Base-by-base conservation (phyloP, 2,888 invertebrate species). In the Steinernema carpocapsae region DNA sequence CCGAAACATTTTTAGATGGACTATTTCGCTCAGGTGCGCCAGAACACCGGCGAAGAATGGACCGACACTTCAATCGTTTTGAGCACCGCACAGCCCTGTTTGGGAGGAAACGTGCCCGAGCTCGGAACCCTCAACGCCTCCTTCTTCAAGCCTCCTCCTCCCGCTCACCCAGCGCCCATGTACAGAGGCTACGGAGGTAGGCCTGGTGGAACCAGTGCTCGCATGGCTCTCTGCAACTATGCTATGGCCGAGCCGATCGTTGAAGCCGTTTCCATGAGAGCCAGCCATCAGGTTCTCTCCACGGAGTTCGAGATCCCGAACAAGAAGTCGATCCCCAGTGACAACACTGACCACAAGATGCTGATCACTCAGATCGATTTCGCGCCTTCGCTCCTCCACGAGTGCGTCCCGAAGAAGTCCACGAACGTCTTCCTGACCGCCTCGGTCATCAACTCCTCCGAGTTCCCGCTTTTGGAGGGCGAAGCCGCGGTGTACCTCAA, bases 11-110 rank as follows among this genome's bases (percentile, higher is more conserved):
- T 78, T 64, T 73, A 82, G 80, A 80, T 89, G 26, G 78, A 83
- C 71, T 88, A 89, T 80, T 87, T 84, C 79, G 88, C 87, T 4
- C 75, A 87, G 74, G 86, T 89, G 71, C 74, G 79, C 32, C 89
- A 89, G 79, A 77, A 79, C 3, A 88, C 88, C 4, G 88, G 87
- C 0, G 89, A 89, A 76, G 88, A 89, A 76, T 89, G 89, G 88
- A 77, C 74, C 10, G 74, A 77, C 26, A 78, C 80, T 19, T 73
- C 80, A 17, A 52, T 83, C 12, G 46, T 78, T 17, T 76, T 85
- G 3, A 80, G 82, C 42, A 85, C 85, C 17, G 84, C 83, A 46
- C 79, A 78, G 45, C 85, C 85, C 19, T 78, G 78, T 29, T 74
- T 81, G n/a, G 85, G 83, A 6, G 83, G 82, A 12, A 72, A 76